Conservation (phyloP, 2,113 vertebrate genomes). For the Promerops cafer region DNA sequence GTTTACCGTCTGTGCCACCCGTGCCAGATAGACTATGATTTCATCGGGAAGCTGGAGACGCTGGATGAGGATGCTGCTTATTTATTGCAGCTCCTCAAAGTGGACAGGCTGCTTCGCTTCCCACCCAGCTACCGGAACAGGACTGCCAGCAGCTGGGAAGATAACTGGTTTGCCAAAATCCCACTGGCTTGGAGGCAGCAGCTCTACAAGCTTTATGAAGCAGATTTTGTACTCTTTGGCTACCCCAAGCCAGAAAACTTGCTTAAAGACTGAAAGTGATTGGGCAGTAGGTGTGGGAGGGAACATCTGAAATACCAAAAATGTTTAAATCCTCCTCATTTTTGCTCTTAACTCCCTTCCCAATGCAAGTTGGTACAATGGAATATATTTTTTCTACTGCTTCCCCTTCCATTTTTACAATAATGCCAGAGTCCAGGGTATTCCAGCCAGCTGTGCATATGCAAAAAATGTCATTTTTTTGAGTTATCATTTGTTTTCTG, state of each 20-base stretch:
- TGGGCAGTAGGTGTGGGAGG: background rate
- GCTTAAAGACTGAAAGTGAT: slow-evolving; percentile 76
- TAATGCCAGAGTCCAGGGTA: background rate
- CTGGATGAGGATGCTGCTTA: slow-evolving; percentile 88
- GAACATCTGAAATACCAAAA: slow-evolving; percentile 46
- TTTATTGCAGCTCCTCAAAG: slow-evolving; percentile 84
- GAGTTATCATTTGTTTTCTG: background rate
- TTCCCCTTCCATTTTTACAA: background rate
- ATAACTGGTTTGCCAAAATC: slow-evolving; percentile 88
- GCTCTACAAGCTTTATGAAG: slow-evolving; percentile 92
- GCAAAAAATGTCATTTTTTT: background rate
- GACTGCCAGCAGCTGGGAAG: slow-evolving; percentile 89
- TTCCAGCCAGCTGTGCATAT: background rate
- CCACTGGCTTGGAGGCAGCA: slow-evolving; percentile 81
- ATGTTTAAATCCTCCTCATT: slow-evolving; percentile 4
- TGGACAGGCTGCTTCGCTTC: slow-evolving; percentile 88
- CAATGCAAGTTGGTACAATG: background rate
- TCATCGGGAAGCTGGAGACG: slow-evolving; percentile 94
- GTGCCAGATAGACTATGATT: slow-evolving; percentile 97
- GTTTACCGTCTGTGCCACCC: slow-evolving; percentile 93
- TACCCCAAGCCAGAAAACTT: slow-evolving; percentile 89
- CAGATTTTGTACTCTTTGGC: slow-evolving; percentile 93
- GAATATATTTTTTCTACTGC: slow-evolving; percentile 42
- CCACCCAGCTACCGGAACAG: slow-evolving; percentile 86
- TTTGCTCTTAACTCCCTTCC: background rate